Conservation (phyloP, 2,797 vertebrate species). For the Margarornis squamiger region DNA sequence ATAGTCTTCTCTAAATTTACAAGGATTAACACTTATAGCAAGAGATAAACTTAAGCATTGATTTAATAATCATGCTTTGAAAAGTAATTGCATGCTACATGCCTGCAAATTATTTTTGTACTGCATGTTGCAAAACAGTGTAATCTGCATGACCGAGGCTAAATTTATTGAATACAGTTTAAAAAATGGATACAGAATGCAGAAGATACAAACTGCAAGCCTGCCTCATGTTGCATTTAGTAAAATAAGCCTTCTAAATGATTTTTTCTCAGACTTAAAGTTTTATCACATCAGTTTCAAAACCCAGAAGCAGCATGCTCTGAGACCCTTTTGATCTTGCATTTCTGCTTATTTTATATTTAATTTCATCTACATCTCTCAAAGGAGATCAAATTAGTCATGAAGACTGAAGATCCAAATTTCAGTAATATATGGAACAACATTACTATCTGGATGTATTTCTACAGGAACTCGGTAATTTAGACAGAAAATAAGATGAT, state of each 20-base stretch:
- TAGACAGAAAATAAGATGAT: not conserved
- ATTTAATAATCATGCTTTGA: not conserved
- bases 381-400: not conserved
- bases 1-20: not conserved
- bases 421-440: not conserved
- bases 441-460: not conserved
- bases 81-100: not conserved
- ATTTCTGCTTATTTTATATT: not conserved
- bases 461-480: not conserved
- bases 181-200: not conserved
- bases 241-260: not conserved
- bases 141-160: not conserved
- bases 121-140: not conserved
- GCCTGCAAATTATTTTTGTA: not conserved
- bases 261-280: constrained; percentile 1
- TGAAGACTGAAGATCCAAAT: not conserved
- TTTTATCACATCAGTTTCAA: not conserved
- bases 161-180: not conserved
- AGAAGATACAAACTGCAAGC: not conserved
- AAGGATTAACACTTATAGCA: not conserved
- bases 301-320: not conserved
- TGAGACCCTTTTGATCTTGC: not conserved
- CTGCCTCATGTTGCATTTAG: not conserved
- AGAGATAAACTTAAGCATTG: not conserved
- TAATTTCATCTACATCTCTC: not conserved